Evolutionary conservation across 2,888 invertebrate species (phyloP).

Genomic region (Vesta saturnalis): DNA sequence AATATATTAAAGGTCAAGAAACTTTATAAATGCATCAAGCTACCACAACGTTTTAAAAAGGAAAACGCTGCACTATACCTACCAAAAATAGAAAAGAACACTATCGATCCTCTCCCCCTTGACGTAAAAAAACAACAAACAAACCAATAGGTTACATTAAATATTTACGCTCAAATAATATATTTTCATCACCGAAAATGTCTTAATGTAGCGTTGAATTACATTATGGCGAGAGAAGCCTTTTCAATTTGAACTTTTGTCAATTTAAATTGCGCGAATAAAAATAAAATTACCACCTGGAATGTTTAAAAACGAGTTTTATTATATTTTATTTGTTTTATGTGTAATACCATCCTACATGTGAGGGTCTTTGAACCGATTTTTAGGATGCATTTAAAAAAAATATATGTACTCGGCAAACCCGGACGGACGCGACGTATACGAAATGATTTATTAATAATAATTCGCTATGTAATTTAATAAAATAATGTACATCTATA

Average conservation of each 20-base stretch:
- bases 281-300: background rate
- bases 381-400: background rate
- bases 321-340: slow-evolving; percentile 10
- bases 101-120: background rate
- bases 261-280: background rate
- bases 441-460: slow-evolving; percentile 31
- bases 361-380: slow-evolving; percentile 11
- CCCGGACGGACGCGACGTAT: background rate
- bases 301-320: slow-evolving; percentile 11
- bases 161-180: background rate
- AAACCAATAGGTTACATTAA: background rate
- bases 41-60: background rate
- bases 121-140: background rate
- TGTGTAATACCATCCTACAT: background rate
- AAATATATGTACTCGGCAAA: background rate
- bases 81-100: background rate
- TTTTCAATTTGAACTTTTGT: background rate
- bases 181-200: slow-evolving; percentile 1
- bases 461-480: slow-evolving; percentile 29
- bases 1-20: slow-evolving; percentile 48
- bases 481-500: slow-evolving; percentile 32
- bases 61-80: background rate
- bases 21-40: slow-evolving; percentile 39
- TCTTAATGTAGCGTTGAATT: slow-evolving; percentile 1
- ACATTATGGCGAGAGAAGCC: background rate